These are phyloP conservation scores for Danio aesculapii DNA, from an alignment of 2,797 vertebrate genomes.

Conservation along the genomic window DNA sequence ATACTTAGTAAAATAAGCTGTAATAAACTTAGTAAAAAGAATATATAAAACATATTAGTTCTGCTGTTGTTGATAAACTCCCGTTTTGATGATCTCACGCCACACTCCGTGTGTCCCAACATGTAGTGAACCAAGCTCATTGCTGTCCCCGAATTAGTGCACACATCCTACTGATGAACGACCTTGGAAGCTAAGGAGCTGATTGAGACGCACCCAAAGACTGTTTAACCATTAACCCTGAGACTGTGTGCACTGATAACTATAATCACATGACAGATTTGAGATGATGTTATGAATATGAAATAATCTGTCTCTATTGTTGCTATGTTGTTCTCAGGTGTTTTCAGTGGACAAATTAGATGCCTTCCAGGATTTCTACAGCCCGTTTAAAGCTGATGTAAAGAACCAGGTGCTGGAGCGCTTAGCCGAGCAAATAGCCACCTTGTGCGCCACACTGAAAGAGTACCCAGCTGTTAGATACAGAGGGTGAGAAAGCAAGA, in stretches of 20 bases:
- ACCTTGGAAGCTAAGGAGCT: too few species aligned
- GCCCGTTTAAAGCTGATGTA: conserved; percentile 94
- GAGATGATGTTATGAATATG: neutral
- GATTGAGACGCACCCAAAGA: too few species aligned
- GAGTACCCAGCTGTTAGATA: conserved; percentile 96
- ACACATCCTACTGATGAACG: too few species aligned
- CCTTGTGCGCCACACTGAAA: conserved; percentile 93
- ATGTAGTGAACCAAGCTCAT: too few species aligned
- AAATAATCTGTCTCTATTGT: neutral
- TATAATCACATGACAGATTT: neutral
- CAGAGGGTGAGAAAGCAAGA: conserved; percentile 82
- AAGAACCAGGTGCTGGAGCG: conserved; percentile 94
- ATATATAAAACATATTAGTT: too few species aligned
- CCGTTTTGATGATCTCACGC: too few species aligned
- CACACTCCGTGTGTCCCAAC: too few species aligned
- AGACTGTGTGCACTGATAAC: neutral
- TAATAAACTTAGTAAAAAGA: too few species aligned
- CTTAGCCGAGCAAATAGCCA: conserved; percentile 94
- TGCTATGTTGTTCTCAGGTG: conserved; percentile 66
- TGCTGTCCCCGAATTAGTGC: too few species aligned
- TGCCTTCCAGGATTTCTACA: conserved; percentile 98
- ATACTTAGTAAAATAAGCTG: too few species aligned
- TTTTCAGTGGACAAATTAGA: conserved; percentile 82
- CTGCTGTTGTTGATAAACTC: too few species aligned
- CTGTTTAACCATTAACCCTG: too few species aligned